A percentile compares a stretch with the other conserved stretches of the same genome.
These are phyloP conservation scores for Poeciliopsis prolifica DNA, from an alignment of 2,113 vertebrate species.

Conservation along the genomic window DNA sequence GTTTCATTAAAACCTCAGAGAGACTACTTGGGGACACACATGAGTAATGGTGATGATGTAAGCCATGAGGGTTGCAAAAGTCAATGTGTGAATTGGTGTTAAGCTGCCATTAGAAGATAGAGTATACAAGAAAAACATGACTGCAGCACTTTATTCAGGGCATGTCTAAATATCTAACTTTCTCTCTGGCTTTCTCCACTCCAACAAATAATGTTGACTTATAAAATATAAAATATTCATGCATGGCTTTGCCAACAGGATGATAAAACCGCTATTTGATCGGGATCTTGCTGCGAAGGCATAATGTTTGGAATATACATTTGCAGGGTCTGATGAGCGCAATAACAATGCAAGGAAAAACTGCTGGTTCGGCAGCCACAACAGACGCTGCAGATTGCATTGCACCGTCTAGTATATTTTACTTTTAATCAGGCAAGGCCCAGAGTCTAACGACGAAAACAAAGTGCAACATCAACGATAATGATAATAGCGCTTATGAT, in stretches of 20 bases:
- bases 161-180: slow-evolving; percentile 45
- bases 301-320: slow-evolving; percentile 64
- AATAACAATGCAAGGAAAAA: slow-evolving; percentile 62
- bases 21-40: background rate
- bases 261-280: slow-evolving; percentile 54
- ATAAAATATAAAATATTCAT: slow-evolving; percentile 66
- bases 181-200: background rate
- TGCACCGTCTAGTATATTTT: slow-evolving; percentile 68
- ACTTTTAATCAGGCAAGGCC: slow-evolving; percentile 78
- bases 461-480: slow-evolving; percentile 77
- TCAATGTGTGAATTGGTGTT: background rate
- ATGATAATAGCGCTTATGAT: slow-evolving; percentile 79
- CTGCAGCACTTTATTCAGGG: slow-evolving; percentile 22
- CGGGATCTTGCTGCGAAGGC: slow-evolving; percentile 44
- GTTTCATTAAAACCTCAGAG: background rate
- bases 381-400: slow-evolving; percentile 70
- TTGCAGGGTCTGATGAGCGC: slow-evolving; percentile 66
- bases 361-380: slow-evolving; percentile 59
- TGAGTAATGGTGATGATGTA: background rate
- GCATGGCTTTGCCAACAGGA: slow-evolving; percentile 29
- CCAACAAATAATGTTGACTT: slow-evolving; percentile 43
- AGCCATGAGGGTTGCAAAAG: background rate
- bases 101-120: slow-evolving; percentile 25
- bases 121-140: slow-evolving; percentile 8
- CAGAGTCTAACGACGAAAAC: slow-evolving; percentile 76